Evolutionary conservation across 2,888 invertebrate genomes (phyloP).

Genomic region (Phymatocera aterrima): DNA sequence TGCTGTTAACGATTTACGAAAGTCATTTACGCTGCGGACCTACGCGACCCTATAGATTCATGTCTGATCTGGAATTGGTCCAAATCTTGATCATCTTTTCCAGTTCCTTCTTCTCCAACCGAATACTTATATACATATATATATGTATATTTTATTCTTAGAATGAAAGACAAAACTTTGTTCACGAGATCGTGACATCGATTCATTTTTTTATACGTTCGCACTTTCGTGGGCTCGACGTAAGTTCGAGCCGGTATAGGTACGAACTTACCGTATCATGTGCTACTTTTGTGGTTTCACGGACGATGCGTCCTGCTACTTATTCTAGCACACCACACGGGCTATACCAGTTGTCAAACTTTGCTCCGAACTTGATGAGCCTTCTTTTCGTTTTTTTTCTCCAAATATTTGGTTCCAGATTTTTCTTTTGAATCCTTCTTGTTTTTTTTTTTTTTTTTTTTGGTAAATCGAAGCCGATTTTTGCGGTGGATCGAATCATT

Average conservation of each 20-base stretch:
- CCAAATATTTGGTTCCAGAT: too few relatives aligned
- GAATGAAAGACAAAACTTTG: too few relatives aligned
- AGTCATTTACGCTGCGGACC: neutral
- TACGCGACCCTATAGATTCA: too few relatives aligned
- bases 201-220: neutral
- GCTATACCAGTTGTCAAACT: constrained; percentile 8
- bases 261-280: neutral
- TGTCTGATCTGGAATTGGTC: too few relatives aligned
- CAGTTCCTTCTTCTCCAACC: too few relatives aligned
- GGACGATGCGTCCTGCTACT: constrained; percentile 7
- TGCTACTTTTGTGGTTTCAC: neutral
- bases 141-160: too few relatives aligned
- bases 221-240: constrained; percentile 6
- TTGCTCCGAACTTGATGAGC: neutral
- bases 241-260: too few relatives aligned
- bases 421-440: neutral
- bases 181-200: too few relatives aligned
- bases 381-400: neutral
- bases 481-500: constrained; percentile 39
- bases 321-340: neutral
- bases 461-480: constrained; percentile 38
- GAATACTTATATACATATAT: too few relatives aligned
- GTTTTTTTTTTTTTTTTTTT: constrained; percentile 18
- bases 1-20: neutral
- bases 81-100: neutral